Evolutionary conservation across 2,888 invertebrate species (phyloP), one percentile per base, ranked within the genome.

Genomic region (Thumatha senex): DNA sequence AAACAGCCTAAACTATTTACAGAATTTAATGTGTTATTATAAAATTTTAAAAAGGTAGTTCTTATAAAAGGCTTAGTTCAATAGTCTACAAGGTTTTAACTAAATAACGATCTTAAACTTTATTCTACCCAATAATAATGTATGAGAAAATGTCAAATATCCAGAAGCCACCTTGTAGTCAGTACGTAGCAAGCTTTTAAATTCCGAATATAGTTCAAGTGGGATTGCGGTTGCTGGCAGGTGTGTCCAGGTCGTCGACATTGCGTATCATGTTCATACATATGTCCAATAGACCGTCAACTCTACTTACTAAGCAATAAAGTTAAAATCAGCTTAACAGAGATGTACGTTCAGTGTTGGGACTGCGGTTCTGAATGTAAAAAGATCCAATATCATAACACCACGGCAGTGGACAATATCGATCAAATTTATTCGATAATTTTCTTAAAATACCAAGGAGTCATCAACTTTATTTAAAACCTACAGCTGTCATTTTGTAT

Each of bases 221-320:
- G 51, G 76, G 70, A 78, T 78, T 80, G 82, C 72, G 80, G 82
- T 80, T 70, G 58, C 42, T 62, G 73, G 78, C 84, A 84, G 84
- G 84, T 84, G 84, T 72, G 70, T 66, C 36, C 75, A 76, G 84
- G 84, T 83, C 84, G 81, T 76, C 83, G 84, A 84, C 84, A 77
- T 78, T 77, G 67, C 70, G 69, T 70, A 74, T 67, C 72, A 70
- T 72, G 66, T 68, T 63, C 55, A 29, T 12, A 34, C 40, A 18
- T 2, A 44, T 48, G 18, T 1, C 7, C n/a, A 30, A 38, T 18
- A 38, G 31, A 11, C 74, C 52, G 39, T 11, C 2, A 50, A 56
- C 68, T 50, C 42, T 74, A 63, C 18, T 0, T 0, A 0, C 4
- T 1, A 2, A 0, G 0, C 0, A 0, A 12, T 56, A 67, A 36